Base-by-base conservation (phyloP, 2,797 vertebrate species). In the Phoebastria nigripes region DNA sequence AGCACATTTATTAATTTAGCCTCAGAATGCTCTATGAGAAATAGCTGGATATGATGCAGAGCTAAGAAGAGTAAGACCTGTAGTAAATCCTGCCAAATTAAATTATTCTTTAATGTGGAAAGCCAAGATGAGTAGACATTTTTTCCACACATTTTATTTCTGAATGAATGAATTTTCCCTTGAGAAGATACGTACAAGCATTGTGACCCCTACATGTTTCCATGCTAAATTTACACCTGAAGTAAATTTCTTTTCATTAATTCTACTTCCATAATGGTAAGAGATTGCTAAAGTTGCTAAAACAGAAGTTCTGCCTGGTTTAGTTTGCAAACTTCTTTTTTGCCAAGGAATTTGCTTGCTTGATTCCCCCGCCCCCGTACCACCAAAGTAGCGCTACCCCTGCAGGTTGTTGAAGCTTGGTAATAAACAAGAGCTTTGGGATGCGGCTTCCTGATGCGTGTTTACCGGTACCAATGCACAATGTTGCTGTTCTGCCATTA, bases 401-500 rank as follows among this genome's bases (percentile, higher is more conserved):
- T 54, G 26, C 46, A 69, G 29, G 46, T 47, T 54, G 11, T 51
- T 89, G 61, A 26, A 59, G 33, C 14, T 81, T 22, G 8, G 22
- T 39, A 9, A 37, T 65, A 16, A 70, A 22, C 18, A 46, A 33
- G 41, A 89, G 33, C 33, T 81, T 81, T 59, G 11, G 20, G 78
- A 31, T 66, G 66, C 3, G 8, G 9, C 24, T 95, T 65, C 54
- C 59, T 19, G 20, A 22, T 11, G 14, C 7, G 58, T 8, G 12
- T 62, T 79, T 61, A 7, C 25, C 1, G 1, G 20, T 46, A n/a
- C 8, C 0, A 0, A 1, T 24, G 19, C 6, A 3, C 54, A 33
- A 3, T 35, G 44, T 33, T 54, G 55, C 67, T 78, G 19, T n/a
- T n/a, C 81, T 54, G 83, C 92, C 80, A 2, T 83, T 74, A 97